phyloP scores from a whole-genome alignment of 2,797 vertebrate genomes.

The Sciurus vulgaris region DNA sequence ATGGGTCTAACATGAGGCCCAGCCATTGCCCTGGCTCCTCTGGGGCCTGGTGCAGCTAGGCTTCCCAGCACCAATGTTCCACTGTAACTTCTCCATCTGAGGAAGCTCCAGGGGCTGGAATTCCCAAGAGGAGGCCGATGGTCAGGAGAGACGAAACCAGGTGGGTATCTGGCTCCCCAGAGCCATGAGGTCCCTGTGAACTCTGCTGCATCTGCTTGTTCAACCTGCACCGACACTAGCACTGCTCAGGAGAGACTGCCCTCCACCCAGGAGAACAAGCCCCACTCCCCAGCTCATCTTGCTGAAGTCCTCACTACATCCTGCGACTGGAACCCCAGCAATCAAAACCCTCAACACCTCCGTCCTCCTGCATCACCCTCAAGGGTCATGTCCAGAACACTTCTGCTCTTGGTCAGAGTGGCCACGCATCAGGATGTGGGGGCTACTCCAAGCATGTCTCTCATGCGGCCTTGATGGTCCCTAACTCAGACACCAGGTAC shows the following conservation, averaged over 20 bases:
- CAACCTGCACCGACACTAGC: fast-evolving
- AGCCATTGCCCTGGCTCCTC: fast-evolving
- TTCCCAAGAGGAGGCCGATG: background rate
- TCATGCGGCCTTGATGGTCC: background rate
- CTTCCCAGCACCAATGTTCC: background rate
- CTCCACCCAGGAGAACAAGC: fast-evolving
- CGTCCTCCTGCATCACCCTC: background rate
- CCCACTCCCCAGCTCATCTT: fast-evolving
- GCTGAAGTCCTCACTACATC: background rate
- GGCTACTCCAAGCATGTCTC: too few species aligned
- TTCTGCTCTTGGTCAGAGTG: background rate
- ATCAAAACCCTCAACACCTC: too few species aligned
- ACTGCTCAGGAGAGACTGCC: background rate
- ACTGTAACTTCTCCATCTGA: background rate
- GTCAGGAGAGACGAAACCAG: background rate
- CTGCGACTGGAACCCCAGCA: too few species aligned
- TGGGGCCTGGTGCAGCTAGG: fast-evolving
- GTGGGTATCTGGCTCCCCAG: fast-evolving
- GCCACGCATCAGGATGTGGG: background rate
- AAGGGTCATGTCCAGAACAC: background rate
- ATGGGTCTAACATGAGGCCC: fast-evolving
- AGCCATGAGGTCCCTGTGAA: fast-evolving
- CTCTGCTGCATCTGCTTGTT: background rate
- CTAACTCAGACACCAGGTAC: background rate
- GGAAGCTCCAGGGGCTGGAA: background rate